These are phyloP conservation scores for Smutsia temminckii DNA, from an alignment of 2,797 vertebrate species.

Conservation along the genomic window DNA sequence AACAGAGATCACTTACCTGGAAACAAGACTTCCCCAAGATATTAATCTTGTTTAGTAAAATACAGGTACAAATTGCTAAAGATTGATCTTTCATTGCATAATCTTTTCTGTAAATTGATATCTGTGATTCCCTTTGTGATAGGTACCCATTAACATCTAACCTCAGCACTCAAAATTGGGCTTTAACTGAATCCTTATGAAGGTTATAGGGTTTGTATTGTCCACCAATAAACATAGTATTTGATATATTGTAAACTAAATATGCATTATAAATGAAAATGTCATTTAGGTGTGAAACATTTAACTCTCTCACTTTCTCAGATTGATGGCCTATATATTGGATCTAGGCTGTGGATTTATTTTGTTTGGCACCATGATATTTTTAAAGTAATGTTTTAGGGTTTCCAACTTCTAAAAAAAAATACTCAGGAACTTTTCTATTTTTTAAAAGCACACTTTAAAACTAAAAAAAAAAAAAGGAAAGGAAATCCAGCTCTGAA, in stretches of 20 bases:
- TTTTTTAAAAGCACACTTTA: constrained; percentile 21
- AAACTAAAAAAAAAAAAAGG: not conserved
- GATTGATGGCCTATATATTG: not conserved
- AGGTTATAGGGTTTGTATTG: not conserved
- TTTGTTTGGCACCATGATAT: constrained; percentile 14
- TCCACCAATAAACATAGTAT: not conserved
- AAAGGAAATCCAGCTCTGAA: not conserved
- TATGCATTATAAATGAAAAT: constrained; percentile 47
- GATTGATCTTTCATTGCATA: not conserved
- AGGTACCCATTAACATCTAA: not conserved
- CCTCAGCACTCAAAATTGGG: not conserved
- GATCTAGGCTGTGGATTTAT: not conserved
- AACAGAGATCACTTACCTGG: not conserved
- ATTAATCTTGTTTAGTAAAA: not conserved
- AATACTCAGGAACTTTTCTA: not conserved
- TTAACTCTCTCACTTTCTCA: constrained; percentile 20
- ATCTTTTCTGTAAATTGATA: not conserved
- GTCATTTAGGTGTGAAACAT: not conserved
- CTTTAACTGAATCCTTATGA: not conserved
- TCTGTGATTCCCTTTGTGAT: not conserved
- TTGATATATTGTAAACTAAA: constrained; percentile 53
- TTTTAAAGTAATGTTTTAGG: constrained; percentile 27
- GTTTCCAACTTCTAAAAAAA: not conserved
- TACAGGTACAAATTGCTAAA: not conserved
- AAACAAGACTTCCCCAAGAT: not conserved